Evolutionary conservation across 2,113 vertebrate species (phyloP), one percentile per base, ranked within the genome.

Genomic region (Cyprinodon variegatus): DNA sequence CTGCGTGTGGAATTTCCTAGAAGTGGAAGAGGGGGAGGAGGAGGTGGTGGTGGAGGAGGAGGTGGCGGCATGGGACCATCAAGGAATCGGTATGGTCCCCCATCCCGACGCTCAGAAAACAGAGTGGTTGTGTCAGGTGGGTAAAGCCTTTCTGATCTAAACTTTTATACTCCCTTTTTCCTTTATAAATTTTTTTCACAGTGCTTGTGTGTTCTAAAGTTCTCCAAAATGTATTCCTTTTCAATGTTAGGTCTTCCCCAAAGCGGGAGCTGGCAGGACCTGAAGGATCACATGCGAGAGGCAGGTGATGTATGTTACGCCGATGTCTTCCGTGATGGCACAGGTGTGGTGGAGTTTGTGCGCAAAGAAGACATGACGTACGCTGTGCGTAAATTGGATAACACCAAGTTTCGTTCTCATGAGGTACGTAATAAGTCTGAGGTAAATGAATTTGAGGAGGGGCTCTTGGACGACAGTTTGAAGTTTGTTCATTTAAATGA

Each of bases 41-140:
- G 90, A 9, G 85, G 88, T n/a, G 90, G 91, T 11, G 95, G 91
- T 3, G 91, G 88, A 0, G 91, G 90, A 0, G 89, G 86, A 3
- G 86, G 88, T 0, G 86, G 89, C 0, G 91, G 92, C 12, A 82
- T 87, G 63, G 91, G 93, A 81, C 92, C 86, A 41, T 93, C 92
- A 4, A 91, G 93, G 88, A 95, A 90, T 83, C 93, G 95, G 85
- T 93, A 93, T 66, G 96, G 88, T 70, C 95, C 96, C 61, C 96
- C 96, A 2, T 96, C 96, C 64, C 93, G 96, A 57, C 95, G 96
- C 73, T 97, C 96, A 0, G 96, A 97, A 89, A 95, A 96, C 91
- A 95, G 96, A 90, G 96, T 97, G 89, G 93, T 97, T 78, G 96
- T 97, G 85, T 96, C 96, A 93, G 96, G 96, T 97, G 85, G 7